These are phyloP conservation scores for Spodoptera exigua DNA, from an alignment of 2,888 invertebrate species.

Conservation along the genomic window DNA sequence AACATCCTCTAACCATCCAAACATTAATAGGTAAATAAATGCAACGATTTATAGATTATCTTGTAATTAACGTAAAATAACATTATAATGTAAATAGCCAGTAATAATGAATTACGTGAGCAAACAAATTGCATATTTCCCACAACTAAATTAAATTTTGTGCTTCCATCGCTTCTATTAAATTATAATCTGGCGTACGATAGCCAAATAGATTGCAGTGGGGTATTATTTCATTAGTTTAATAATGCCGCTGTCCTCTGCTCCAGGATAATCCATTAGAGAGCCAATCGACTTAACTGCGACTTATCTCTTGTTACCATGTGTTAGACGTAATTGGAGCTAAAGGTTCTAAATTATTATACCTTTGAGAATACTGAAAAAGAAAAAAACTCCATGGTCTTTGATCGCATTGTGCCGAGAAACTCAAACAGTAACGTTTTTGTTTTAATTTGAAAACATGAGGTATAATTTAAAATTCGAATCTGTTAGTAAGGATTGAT, in stretches of 20 bases:
- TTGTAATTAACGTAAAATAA: background rate
- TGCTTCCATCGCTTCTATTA: constrained; percentile 30
- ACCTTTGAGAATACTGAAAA: too few species aligned
- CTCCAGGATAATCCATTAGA: constrained; percentile 20
- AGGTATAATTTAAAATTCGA: too few species aligned
- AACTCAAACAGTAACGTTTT: too few species aligned
- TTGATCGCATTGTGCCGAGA: too few species aligned
- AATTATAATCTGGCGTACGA: constrained; percentile 38
- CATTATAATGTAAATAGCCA: constrained; percentile 4
- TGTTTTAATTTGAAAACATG: too few species aligned
- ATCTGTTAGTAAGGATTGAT: too few species aligned
- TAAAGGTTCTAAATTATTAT: too few species aligned
- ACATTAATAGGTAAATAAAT: too few species aligned
- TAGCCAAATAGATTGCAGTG: constrained; percentile 29
- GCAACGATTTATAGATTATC: background rate
- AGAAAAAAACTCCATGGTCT: too few species aligned
- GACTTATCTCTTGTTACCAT: constrained; percentile 16
- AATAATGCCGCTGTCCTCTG: constrained; percentile 21
- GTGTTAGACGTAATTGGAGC: background rate
- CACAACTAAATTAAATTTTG: constrained; percentile 31
- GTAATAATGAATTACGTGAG: background rate
- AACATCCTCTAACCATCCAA: too few species aligned
- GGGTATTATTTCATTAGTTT: constrained; percentile 31
- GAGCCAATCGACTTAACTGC: constrained; percentile 23
- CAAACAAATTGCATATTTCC: constrained; percentile 9